Evolutionary conservation across 2,888 invertebrate species (phyloP), one percentile per base, ranked within the genome.

Genomic region (Pterostichus niger): DNA sequence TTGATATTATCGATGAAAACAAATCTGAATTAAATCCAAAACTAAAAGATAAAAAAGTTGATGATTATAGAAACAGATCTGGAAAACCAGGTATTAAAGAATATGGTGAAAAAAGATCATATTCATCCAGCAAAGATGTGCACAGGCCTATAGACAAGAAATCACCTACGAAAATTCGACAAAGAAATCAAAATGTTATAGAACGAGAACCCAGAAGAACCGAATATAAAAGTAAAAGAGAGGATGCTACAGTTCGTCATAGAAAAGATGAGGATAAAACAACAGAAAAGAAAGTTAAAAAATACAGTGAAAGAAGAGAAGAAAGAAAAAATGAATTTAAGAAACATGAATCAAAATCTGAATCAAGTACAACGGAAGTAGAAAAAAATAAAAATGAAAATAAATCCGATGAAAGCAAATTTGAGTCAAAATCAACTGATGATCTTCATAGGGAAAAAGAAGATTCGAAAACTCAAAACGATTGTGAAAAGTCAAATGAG

Each of bases 241-340:
- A 86, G 9, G 86, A 86, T 82, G 83, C 79, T 6, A 24, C 75
- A 46, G 5, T 24, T 15, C 81, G 46, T 13, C n/a, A 61, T n/a
- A 83, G n/a, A 61, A 73, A 64, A 17, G 87, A 87, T 10, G 88
- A 88, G 59, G 77, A 52, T 87, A 85, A 82, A 87, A 86, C 64
- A 85, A 84, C 73, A 83, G 85, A 75, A 40, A 87, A 88, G 76
- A 88, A 88, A 85, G 87, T 87, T 0, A 90, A 90, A 85, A 90
- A 90, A 83, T 90, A 90, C 83, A 90, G 90, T 85, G 90, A 90
- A 85, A 87, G 87, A 84, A 86, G 90, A 49, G 90, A 90, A 86
- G 90, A 90, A 86, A 86, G 89, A 46, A 89, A 88, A 86, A 87
- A 87, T 75, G 89, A 89, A 85, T 88, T 88, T 11, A 88, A 88